Conservation (phyloP, 2,888 invertebrate genomes). For the Brachylomia viminalis region DNA sequence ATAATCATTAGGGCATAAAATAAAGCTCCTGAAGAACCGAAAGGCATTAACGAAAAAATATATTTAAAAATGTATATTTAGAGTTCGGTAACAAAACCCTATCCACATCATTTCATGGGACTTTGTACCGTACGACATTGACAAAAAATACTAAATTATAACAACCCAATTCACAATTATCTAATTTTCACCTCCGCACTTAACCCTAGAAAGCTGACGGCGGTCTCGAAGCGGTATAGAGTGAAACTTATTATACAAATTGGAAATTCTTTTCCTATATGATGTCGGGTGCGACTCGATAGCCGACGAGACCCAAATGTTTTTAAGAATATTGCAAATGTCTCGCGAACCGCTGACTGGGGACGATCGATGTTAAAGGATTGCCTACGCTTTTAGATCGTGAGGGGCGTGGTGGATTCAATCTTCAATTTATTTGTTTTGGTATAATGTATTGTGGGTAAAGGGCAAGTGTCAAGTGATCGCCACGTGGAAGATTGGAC, state of each 20-base stretch:
- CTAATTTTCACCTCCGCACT: constrained; percentile 41
- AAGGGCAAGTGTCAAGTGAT: constrained; percentile 56
- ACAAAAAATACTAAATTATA: not conserved
- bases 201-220: constrained; percentile 54
- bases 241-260: constrained; percentile 78
- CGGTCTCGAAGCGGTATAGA: constrained; percentile 56
- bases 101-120: not conserved
- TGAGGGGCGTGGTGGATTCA: constrained; percentile 72
- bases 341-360: constrained; percentile 80
- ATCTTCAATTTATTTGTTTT: constrained; percentile 72
- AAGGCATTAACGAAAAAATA: not conserved
- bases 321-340: constrained; percentile 87
- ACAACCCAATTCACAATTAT: constrained; percentile 23
- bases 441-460: constrained; percentile 64
- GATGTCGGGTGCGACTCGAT: constrained; percentile 74
- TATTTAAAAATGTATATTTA: not conserved
- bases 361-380: constrained; percentile 82
- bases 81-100: not conserved
- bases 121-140: not conserved
- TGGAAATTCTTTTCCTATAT: constrained; percentile 77
- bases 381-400: constrained; percentile 78
- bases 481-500: constrained; percentile 38
- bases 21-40: no score
- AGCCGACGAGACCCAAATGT: constrained; percentile 77
- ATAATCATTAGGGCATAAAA: not conserved